Evolutionary conservation across 2,113 vertebrate genomes (phyloP), one percentile per base, ranked within the genome.

Genomic region (Chamaea fasciata): DNA sequence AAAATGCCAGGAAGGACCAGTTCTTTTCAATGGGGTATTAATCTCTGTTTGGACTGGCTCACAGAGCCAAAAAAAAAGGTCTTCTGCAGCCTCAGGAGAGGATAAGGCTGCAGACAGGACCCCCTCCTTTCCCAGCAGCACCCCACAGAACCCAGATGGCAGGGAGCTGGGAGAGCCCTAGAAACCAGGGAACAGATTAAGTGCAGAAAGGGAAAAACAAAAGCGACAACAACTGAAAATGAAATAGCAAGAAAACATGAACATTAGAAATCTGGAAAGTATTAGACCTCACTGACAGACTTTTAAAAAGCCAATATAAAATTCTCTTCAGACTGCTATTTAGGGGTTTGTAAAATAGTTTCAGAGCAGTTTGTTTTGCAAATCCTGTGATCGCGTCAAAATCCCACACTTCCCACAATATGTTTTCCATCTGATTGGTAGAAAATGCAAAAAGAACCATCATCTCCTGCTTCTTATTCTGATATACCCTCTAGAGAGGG

Each of bases 231-330:
- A 7, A 22, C 81, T 79, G 95, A 91, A 96, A 96, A 85, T 1
- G 9, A 68, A 67, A 74, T 77, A 87, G 53, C 60, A 90, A 87
- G 83, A 91, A 94, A 96, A 94, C 49, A 94, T 18, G 89, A 69
- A 81, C 69, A 19, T 70, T 52, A 90, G 87, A 92, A 97, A 97
- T 96, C 85, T 96, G 95, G 96, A 95, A 76, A 68, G 59, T 68
- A 95, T 95, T 92, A 96, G 44, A 74, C 33, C 33, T 57, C 60
- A 93, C 55, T 89, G 75, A 87, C 49, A 77, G 77, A 50, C 83
- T 94, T 88, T 30, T 81, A 95, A 93, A 73, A 65, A 26, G 20
- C 24, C 46, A 50, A 67, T 96, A 86, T 68, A 84, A 96, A 96
- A 92, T 53, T 82, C 35, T 57, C 52, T 96, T 95, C 57, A 95